These are phyloP conservation scores for Eustalomyia histrio DNA, from an alignment of 2,888 invertebrate genomes.

Conservation along the genomic window DNA sequence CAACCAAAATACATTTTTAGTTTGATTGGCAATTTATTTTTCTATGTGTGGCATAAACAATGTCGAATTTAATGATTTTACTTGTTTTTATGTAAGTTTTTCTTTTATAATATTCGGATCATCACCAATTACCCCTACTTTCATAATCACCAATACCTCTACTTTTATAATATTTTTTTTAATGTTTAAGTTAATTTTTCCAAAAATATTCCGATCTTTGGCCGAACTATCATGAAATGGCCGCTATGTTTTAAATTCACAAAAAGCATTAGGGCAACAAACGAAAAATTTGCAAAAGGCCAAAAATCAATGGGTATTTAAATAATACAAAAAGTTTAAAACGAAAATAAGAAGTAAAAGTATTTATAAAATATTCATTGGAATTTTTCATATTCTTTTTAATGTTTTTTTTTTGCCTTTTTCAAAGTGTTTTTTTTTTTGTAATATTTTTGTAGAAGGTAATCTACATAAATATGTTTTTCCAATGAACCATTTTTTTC, in stretches of 20 bases:
- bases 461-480: constrained; percentile 46
- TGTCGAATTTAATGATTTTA: too few species aligned
- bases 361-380: constrained; percentile 59
- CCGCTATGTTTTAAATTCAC: constrained; percentile 59
- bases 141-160: too few species aligned
- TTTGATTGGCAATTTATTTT: too few species aligned
- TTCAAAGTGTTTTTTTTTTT: constrained; percentile 5
- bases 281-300: constrained; percentile 50
- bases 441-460: constrained; percentile 22
- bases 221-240: too few species aligned
- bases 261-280: constrained; percentile 44
- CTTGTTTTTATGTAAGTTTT: too few species aligned
- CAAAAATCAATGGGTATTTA: constrained; percentile 59
- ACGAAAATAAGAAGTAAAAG: constrained; percentile 33
- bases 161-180: too few species aligned
- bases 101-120: too few species aligned
- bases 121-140: too few species aligned
- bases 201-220: too few species aligned
- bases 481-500: constrained; percentile 33
- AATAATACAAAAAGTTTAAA: constrained; percentile 42
- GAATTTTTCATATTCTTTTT: constrained; percentile 39
- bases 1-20: too few species aligned
- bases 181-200: too few species aligned
- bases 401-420: constrained; percentile 31
- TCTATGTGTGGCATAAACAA: too few species aligned